A percentile compares a stretch with the other conserved stretches of the same genome.
Evolutionary conservation across 2,113 vertebrate species (phyloP).

Genomic region (Engystomops pustulosus): DNA sequence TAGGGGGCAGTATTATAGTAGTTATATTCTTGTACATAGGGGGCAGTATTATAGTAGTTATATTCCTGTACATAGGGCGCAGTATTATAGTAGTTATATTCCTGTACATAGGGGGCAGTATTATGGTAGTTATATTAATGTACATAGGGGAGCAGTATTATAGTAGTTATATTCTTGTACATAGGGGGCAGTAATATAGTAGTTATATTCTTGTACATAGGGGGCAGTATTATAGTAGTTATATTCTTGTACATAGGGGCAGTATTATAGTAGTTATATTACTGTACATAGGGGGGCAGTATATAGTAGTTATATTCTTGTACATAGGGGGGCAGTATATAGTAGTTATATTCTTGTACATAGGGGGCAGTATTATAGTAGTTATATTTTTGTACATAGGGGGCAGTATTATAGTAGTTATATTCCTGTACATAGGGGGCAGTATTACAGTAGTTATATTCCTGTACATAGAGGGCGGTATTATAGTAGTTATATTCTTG

Average conservation of each 20-base stretch:
- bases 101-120: neutral
- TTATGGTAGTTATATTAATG: slow-evolving; percentile 11
- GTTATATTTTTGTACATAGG: slow-evolving; percentile 7
- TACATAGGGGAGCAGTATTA: neutral
- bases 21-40: slow-evolving; percentile 8
- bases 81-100: slow-evolving; percentile 19
- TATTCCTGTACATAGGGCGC: no score
- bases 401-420: slow-evolving; percentile 2
- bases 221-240: slow-evolving; percentile 9
- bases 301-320: neutral
- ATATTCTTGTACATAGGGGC: neutral
- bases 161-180: slow-evolving; percentile 10
- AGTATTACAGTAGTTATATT: slow-evolving; percentile 7
- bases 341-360: slow-evolving; percentile 14
- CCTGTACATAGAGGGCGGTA: neutral
- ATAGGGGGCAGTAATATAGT: neutral
- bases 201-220: slow-evolving; percentile 7
- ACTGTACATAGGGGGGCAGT: neutral
- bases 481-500: slow-evolving; percentile 15
- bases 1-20: neutral
- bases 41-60: no score
- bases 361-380: neutral
- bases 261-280: slow-evolving; percentile 7
- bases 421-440: neutral
- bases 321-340: neutral